Evolutionary conservation across 2,113 vertebrate species (phyloP), one percentile per base, ranked within the genome.

Genomic region (Sclerurus mexicanus): DNA sequence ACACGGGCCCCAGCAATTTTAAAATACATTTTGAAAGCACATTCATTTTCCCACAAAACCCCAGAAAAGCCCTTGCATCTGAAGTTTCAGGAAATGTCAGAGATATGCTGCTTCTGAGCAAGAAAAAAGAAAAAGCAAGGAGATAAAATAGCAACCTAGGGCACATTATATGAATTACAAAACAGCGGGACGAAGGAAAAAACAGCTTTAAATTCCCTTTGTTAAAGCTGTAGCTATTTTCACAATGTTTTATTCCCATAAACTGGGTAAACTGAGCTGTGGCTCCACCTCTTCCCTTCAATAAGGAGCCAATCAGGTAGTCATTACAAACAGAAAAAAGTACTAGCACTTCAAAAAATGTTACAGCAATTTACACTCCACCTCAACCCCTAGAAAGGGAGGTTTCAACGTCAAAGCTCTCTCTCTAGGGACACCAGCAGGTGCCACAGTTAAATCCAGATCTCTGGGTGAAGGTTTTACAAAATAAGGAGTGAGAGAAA

Each of bases 21-120:
- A 63, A 64, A 62, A 55, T 60, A 90, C 87, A 97, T 97, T 97
- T 71, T 30, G 97, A 98, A 97, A 98, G 91, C 97, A 95, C 96
- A 98, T 97, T 98, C 92, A 94, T 98, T 98, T 98, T 98, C 98
- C 97, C 98, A 98, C 97, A 98, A 98, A 97, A 96, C 94, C 97
- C 96, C 95, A 95, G 96, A 98, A 96, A 97, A 97, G 97, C 93
- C 97, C 97, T 98, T 98, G 96, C 96, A 98, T 97, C 96, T 98
- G 96, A 97, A 95, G 96, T 97, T 71, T 96, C 96, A 96, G 98
- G 95, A 97, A 98, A 95, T 97, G 98, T 94, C 40, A 63, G 71
- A 63, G 69, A 40, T 21, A 35, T 79, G 75, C 6, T 8, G 24
- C 49, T 50, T 50, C 49, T 50, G 24, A 50, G 49, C 49, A 50